These are phyloP conservation scores for Pocillopora meandrina DNA, from an alignment of 92 coral and sea anemone species.

Conservation along the genomic window DNA sequence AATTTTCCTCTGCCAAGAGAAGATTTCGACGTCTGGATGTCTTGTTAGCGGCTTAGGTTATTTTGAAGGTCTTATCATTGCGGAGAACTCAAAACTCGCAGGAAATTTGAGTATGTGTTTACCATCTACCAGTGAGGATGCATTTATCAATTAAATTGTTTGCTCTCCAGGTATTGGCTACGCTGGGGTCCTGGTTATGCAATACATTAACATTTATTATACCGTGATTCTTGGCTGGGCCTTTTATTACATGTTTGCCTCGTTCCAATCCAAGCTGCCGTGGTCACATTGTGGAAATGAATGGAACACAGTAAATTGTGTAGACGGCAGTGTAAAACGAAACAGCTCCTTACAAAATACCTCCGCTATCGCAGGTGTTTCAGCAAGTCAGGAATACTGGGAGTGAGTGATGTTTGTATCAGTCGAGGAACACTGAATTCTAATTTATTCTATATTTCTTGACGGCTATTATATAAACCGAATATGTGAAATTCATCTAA, in stretches of 20 bases:
- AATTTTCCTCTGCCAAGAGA: too few species aligned
- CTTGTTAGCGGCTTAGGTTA: too few species aligned
- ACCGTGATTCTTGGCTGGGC: conserved; percentile 88
- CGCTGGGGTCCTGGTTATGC: conserved; percentile 81
- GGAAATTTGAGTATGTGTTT: too few species aligned
- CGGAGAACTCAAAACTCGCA: too few species aligned
- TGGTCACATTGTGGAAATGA: conserved; percentile 85
- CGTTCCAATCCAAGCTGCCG: conserved; percentile 72
- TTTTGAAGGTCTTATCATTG: too few species aligned
- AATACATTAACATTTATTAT: conserved; percentile 80
- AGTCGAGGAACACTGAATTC: too few species aligned
- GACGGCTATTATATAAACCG: too few species aligned
- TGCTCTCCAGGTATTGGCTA: conserved; percentile 74
- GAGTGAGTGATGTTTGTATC: conserved; percentile 59
- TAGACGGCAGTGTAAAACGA: not conserved
- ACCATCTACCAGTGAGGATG: too few species aligned
- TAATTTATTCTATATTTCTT: too few species aligned
- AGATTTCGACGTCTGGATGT: too few species aligned
- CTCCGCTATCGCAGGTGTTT: conserved; percentile 16
- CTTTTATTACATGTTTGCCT: conserved; percentile 81
- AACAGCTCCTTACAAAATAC: not conserved
- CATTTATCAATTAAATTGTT: not conserved
- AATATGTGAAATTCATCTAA: too few species aligned
- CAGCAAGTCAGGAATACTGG: conserved; percentile 84
- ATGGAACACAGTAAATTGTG: conserved; percentile 79